These are phyloP conservation scores for Cephalopterus ornatus DNA, from an alignment of 2,113 vertebrate genomes.

Conservation along the genomic window DNA sequence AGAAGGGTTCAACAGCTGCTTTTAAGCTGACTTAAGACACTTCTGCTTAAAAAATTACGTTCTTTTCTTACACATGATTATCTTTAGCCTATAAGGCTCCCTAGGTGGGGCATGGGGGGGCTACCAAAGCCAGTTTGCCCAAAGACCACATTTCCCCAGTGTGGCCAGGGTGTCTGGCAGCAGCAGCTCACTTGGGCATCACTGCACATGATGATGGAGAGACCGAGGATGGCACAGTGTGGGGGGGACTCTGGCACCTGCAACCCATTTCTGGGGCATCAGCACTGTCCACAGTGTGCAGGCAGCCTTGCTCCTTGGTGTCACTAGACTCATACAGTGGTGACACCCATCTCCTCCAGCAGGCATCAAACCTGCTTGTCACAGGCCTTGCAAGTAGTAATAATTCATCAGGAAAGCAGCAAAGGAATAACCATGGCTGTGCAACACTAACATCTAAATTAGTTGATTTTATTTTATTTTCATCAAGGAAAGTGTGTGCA, in stretches of 20 bases:
- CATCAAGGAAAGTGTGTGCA: background rate
- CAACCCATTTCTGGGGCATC: background rate
- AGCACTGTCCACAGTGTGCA: rapidly evolving
- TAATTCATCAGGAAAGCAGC: background rate
- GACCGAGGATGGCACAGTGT: background rate
- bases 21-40: background rate
- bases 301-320: background rate
- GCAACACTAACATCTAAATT: background rate
- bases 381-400: background rate
- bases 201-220: rapidly evolving
- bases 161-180: background rate
- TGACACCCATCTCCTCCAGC: background rate
- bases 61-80: background rate
- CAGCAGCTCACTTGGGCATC: background rate
- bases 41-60: background rate
- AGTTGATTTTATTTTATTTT: background rate
- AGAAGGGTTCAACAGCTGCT: background rate
- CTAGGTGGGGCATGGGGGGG: background rate
- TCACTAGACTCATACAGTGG: background rate
- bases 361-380: background rate
- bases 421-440: background rate
- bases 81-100: background rate
- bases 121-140: background rate
- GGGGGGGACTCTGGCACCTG: background rate
- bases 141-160: background rate